Base-by-base conservation (phyloP, 2,888 invertebrate species). In the Pristionchus fissidentatus region DNA sequence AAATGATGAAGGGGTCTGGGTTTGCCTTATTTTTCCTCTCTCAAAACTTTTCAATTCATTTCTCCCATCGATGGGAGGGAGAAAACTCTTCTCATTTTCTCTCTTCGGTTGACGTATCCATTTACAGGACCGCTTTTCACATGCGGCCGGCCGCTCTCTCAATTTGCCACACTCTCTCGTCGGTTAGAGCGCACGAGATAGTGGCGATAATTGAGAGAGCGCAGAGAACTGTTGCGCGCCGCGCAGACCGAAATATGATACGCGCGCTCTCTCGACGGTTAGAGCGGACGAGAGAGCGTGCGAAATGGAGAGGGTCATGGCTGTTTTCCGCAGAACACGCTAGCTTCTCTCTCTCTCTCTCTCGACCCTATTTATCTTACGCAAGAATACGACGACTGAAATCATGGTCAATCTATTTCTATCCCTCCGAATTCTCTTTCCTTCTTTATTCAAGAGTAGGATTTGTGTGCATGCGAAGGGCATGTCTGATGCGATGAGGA, bases 371-470 rank as follows among this genome's bases (percentile, higher is more conserved):
- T n/a, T n/a, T n/a, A n/a, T 4, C 55, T n/a, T 15, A n/a, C 55
- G 55, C 7, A n/a, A 55, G 15, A 22, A 19, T 55, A n/a, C n/a
- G 55, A 4, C 7, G 13, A 55, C 15, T 55, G 55, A 55, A 19
- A 55, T 46, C 46, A 7, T n/a, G 4, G 55, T n/a, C 22, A 55
- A 8, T 1, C 66, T 26, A 41, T 29, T 41, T 13, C 62, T 26
- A 81, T 60, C 80, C 75, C 73, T 57, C 75, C 82, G 77, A 82
- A 83, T 84, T 83, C 85, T 73, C 26, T 66, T 41, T 19, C 66
- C 60, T 41, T 57, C 60, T 52, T 35, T 75, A 55, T 57, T 83
- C 62, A 62, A 62, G 60, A 62, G 80, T 62, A 80, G 80, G 80
- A 80, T 80, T 62, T 80, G 80, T 62, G 60, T 80, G 60, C 62